phyloP scores from a whole-genome alignment of 2,888 invertebrate species.

The Caenorhabditis angaria region DNA sequence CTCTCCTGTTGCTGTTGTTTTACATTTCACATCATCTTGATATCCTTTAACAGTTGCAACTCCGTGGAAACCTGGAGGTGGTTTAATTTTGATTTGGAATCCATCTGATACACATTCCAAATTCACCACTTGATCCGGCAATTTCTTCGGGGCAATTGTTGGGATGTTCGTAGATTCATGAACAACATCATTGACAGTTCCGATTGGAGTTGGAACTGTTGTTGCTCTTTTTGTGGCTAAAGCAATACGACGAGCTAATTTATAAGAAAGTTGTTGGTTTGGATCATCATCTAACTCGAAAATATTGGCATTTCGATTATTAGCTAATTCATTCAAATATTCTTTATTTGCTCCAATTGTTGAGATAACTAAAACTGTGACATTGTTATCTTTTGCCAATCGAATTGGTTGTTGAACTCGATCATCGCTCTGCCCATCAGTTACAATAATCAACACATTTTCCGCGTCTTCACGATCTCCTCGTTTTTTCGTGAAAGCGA shows the following conservation, averaged over 20 bases:
- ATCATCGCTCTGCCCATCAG: constrained; percentile 58
- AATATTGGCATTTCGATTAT: constrained; percentile 21
- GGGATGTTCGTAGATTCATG: not conserved
- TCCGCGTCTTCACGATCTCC: constrained; percentile 64
- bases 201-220: not conserved
- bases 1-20: constrained; percentile 14
- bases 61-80: constrained; percentile 47
- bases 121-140: constrained; percentile 21
- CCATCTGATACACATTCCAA: constrained; percentile 46
- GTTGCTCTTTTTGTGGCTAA: constrained; percentile 7
- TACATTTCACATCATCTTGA: constrained; percentile 48
- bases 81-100: constrained; percentile 46
- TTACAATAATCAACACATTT: constrained; percentile 63
- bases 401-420: constrained; percentile 51
- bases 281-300: constrained; percentile 31
- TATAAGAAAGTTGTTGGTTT: constrained; percentile 47
- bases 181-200: constrained; percentile 12
- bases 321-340: constrained; percentile 52
- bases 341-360: constrained; percentile 58
- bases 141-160: not conserved
- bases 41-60: constrained; percentile 53
- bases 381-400: constrained; percentile 53
- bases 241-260: constrained; percentile 58
- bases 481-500: constrained; percentile 64
- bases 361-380: constrained; percentile 61